phyloP scores from a whole-genome alignment of 2,888 invertebrate genomes.

The Plemyria rubiginata region DNA sequence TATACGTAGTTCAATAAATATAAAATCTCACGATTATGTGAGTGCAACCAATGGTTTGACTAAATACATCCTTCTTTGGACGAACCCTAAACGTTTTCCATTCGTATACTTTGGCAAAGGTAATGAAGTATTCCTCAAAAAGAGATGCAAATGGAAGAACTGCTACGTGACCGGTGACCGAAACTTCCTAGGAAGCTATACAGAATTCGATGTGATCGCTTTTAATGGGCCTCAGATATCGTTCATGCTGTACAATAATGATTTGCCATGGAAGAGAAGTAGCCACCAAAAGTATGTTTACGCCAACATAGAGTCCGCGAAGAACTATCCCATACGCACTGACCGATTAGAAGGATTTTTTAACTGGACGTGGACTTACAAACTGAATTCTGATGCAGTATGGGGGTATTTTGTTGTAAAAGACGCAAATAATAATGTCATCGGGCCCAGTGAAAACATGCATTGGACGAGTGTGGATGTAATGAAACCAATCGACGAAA shows the following conservation, averaged over 20 bases:
- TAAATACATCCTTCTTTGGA: conserved; percentile 66
- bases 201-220: conserved; percentile 60
- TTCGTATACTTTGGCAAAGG: conserved; percentile 62
- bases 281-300: conserved; percentile 65
- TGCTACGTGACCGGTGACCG: conserved; percentile 65
- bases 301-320: conserved; percentile 64
- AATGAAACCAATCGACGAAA: conserved; percentile 48
- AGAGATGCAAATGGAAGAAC: conserved; percentile 61
- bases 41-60: conserved; percentile 2
- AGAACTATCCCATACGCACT: conserved; percentile 58
- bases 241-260: conserved; percentile 32
- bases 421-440: conserved; percentile 52
- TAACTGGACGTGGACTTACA: conserved; percentile 77
- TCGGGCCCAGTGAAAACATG: conserved; percentile 57
- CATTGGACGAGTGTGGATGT: conserved; percentile 51
- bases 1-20: background rate
- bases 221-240: conserved; percentile 63
- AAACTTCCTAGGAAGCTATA: conserved; percentile 50
- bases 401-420: conserved; percentile 64
- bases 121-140: conserved; percentile 53
- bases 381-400: conserved; percentile 61
- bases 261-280: conserved; percentile 52
- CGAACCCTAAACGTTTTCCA: conserved; percentile 53
- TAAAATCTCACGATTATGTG: background rate
- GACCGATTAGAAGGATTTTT: conserved; percentile 60